Conservation (phyloP, 35 echinoderm and acorn worm genomes). For the Amphiura filiformis region DNA sequence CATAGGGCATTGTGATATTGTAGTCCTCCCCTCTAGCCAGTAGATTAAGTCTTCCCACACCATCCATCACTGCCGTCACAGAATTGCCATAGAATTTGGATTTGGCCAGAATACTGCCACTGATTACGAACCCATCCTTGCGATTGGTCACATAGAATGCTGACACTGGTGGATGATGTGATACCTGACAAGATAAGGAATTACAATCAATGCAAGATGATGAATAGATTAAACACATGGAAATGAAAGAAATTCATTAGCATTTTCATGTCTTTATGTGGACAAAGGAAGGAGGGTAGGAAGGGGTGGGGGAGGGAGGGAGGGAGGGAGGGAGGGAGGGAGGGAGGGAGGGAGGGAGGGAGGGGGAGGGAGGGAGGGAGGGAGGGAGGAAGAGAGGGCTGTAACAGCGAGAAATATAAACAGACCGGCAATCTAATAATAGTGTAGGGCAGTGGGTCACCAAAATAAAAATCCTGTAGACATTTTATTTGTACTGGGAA, state of each 20-base stretch:
- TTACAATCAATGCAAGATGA: not conserved
- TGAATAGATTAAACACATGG: not conserved
- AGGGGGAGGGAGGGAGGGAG: no score
- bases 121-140: conserved; percentile 85
- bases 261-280: no score
- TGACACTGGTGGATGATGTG: conserved; percentile 87
- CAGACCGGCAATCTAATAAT: no score
- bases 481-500: no score
- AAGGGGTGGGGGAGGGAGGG: no score
- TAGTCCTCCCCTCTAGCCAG: conserved; percentile 88
- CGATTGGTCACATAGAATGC: conserved; percentile 90
- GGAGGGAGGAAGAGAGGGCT: no score
- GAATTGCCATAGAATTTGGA: conserved; percentile 91
- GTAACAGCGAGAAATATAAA: no score
- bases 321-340: no score
- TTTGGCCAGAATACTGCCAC: conserved; percentile 90
- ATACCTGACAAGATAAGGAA: conserved; percentile 11
- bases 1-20: conserved; percentile 93
- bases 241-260: not conserved
- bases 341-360: no score
- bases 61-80: conserved; percentile 83
- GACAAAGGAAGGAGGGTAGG: no score
- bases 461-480: no score
- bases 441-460: no score
- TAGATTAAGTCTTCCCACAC: conserved; percentile 64